Evolutionary conservation across 2,113 vertebrate species (phyloP).

Genomic region (Sminthopsis crassicaudata): DNA sequence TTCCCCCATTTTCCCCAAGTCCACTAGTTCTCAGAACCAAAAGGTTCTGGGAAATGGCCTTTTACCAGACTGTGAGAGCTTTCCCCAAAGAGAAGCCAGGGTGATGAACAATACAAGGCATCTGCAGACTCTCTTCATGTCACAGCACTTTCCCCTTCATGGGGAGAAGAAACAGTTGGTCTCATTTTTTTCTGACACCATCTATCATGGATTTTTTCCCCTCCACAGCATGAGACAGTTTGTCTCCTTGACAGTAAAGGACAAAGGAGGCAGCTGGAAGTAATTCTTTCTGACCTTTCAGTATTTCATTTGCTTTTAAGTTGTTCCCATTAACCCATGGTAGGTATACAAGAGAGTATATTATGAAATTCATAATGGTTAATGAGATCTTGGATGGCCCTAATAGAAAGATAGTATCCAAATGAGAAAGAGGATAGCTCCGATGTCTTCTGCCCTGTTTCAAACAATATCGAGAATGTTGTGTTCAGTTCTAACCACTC

Average conservation of each 20-base stretch:
- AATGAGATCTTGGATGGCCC: not conserved
- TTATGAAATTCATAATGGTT: not conserved
- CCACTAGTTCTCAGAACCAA: not conserved
- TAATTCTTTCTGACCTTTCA: slow-evolving; percentile 38
- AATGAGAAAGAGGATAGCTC: not conserved
- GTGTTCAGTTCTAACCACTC: not conserved
- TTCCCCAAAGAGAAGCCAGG: not conserved
- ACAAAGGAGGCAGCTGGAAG: slow-evolving; percentile 10
- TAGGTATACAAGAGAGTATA: not conserved
- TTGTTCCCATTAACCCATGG: fast-evolving
- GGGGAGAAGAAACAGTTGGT: not conserved
- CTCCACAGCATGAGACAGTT: not conserved
- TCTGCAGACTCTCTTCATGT: not conserved
- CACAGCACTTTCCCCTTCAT: not conserved
- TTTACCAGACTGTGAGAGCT: not conserved
- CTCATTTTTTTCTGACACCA: not conserved
- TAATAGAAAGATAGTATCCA: not conserved
- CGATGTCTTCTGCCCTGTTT: not conserved
- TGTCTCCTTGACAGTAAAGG: slow-evolving; percentile 42
- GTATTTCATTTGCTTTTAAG: not conserved
- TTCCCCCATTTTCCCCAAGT: not conserved
- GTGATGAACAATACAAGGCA: not conserved
- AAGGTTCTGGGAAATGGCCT: not conserved
- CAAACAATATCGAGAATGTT: not conserved
- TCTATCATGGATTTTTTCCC: not conserved